Conservation (phyloP, 2,888 invertebrate species). For the Leucophora obtusa region DNA sequence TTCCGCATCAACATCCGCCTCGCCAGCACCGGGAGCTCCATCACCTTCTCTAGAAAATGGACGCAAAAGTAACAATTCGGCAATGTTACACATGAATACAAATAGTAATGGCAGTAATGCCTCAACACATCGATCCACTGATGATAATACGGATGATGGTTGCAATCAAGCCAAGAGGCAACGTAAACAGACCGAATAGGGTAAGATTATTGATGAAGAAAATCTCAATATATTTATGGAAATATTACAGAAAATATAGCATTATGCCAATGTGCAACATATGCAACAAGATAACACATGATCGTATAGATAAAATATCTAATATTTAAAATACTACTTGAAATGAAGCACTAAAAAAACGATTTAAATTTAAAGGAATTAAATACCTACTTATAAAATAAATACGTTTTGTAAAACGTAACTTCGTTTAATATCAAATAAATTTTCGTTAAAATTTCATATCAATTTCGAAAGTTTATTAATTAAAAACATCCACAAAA, state of each 20-base stretch:
- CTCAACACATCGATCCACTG: slow-evolving; percentile 55
- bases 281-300: slow-evolving; percentile 60
- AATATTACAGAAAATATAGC: slow-evolving; percentile 64
- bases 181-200: slow-evolving; percentile 75
- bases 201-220: slow-evolving; percentile 67
- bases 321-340: slow-evolving; percentile 13
- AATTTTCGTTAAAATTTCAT: slow-evolving; percentile 40
- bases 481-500: slow-evolving; percentile 10
- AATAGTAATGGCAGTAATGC: slow-evolving; percentile 58
- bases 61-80: slow-evolving; percentile 70
- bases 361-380: slow-evolving; percentile 21
- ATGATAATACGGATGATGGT: slow-evolving; percentile 71
- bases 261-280: slow-evolving; percentile 62
- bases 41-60: slow-evolving; percentile 71
- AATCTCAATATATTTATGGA: slow-evolving; percentile 64
- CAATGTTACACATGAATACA: slow-evolving; percentile 66
- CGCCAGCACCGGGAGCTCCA: slow-evolving; percentile 66
- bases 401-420: slow-evolving; percentile 37
- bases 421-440: not conserved
- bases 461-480: slow-evolving; percentile 42
- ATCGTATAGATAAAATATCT: slow-evolving; percentile 25
- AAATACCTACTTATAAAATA: slow-evolving; percentile 6
- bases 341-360: slow-evolving; percentile 6
- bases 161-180: slow-evolving; percentile 75
- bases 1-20: slow-evolving; percentile 68